phyloP scores from a whole-genome alignment of 2,888 invertebrate genomes.

The Caenorhabditis drosophilae region DNA sequence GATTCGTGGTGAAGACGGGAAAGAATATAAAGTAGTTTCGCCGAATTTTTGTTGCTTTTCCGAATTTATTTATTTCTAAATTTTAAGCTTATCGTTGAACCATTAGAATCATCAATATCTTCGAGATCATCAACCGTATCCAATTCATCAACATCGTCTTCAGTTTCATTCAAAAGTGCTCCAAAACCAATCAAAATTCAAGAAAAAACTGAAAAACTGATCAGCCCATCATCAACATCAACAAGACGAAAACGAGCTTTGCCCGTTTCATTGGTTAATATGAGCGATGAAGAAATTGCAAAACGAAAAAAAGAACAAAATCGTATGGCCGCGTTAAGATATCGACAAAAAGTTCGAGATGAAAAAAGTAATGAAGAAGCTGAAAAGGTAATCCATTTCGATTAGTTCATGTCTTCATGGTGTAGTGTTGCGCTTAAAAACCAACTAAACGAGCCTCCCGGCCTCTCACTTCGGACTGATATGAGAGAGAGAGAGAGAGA shows the following conservation, averaged over 20 bases:
- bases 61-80: background rate
- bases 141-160: too few species aligned
- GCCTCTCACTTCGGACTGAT: too few species aligned
- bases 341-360: constrained; percentile 54
- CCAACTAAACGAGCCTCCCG: too few species aligned
- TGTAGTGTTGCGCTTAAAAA: too few species aligned
- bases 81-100: constrained; percentile 28
- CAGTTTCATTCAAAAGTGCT: background rate
- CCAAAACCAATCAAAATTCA: constrained; percentile 10
- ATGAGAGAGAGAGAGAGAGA: background rate
- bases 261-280: constrained; percentile 47
- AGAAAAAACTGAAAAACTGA: constrained; percentile 7
- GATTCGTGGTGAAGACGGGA: constrained; percentile 45
- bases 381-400: constrained; percentile 1
- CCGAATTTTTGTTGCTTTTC: background rate
- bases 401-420: too few species aligned
- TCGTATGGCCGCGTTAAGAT: constrained; percentile 59
- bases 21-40: constrained; percentile 42
- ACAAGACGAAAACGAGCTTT: constrained; percentile 38
- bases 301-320: constrained; percentile 66
- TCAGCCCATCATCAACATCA: too few species aligned
- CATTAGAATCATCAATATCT: constrained; percentile 3
- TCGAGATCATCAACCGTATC: background rate
- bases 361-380: background rate
- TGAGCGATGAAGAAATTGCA: constrained; percentile 47